A percentile compares a stretch with the other conserved stretches of the same genome.
Conservation (phyloP, 2,888 invertebrate species). For the Deilephila porcellus region DNA sequence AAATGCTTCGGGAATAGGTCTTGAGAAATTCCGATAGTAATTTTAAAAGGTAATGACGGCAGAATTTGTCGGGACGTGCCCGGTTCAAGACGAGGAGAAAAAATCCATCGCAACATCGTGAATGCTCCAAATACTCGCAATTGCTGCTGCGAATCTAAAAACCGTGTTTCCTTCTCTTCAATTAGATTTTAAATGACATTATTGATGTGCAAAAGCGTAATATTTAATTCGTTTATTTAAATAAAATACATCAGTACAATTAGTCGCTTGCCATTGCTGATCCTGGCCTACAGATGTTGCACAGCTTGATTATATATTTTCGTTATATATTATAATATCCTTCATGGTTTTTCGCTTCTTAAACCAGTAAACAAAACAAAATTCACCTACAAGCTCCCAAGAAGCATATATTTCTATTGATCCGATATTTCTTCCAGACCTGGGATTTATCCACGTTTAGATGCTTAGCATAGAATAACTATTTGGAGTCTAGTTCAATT, state of each 20-base stretch:
- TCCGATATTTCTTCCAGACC: constrained; percentile 4
- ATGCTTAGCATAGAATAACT: constrained; percentile 13
- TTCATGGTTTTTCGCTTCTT: too few relatives aligned
- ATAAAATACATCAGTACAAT: too few relatives aligned
- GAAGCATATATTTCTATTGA: constrained; percentile 1
- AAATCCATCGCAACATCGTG: not conserved
- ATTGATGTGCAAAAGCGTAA: too few relatives aligned
- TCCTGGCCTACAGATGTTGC: too few relatives aligned
- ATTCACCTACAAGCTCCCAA: not conserved
- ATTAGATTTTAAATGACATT: not conserved
- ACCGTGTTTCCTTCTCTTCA: not conserved
- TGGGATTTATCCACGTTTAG: not conserved
- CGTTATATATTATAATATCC: too few relatives aligned
- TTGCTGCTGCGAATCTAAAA: not conserved
- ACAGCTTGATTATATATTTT: too few relatives aligned
- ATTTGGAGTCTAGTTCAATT: constrained; percentile 11
- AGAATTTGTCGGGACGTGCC: constrained; percentile 2
- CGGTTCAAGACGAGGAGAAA: not conserved
- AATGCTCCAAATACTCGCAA: not conserved
- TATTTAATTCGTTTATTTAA: too few relatives aligned
- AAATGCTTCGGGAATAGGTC: constrained; percentile 37
- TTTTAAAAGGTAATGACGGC: constrained; percentile 46
- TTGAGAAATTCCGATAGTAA: constrained; percentile 47
- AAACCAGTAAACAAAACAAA: not conserved
- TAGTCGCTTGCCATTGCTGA: too few relatives aligned